A percentile compares a stretch with the other conserved stretches of the same genome.
These are phyloP conservation scores for Chelonia mydas DNA, from an alignment of 2,797 vertebrate species.

Conservation along the genomic window DNA sequence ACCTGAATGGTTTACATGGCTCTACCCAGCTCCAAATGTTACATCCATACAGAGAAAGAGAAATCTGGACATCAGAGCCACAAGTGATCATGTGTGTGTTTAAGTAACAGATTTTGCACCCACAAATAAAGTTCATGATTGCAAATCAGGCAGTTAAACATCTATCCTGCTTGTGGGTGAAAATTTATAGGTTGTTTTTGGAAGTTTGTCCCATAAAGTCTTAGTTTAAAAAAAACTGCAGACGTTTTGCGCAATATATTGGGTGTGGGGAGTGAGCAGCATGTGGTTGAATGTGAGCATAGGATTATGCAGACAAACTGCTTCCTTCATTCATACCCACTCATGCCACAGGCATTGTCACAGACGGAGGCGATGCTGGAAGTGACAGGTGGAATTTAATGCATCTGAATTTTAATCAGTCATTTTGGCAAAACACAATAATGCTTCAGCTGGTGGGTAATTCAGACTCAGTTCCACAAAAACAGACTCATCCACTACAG, in stretches of 20 bases:
- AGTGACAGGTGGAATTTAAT: slow-evolving; percentile 65
- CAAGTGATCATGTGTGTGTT: neutral
- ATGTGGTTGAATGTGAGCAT: slow-evolving; percentile 22
- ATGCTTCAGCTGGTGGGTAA: slow-evolving; percentile 43
- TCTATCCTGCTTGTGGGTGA: neutral
- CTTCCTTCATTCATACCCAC: slow-evolving; percentile 33
- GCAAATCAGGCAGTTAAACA: neutral
- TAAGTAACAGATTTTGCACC: neutral
- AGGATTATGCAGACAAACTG: slow-evolving; percentile 8
- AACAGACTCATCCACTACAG: slow-evolving; percentile 33
- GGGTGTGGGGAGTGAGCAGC: neutral
- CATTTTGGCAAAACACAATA: slow-evolving; percentile 64
- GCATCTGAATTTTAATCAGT: slow-evolving; percentile 62
- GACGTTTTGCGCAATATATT: neutral
- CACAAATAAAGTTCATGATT: neutral
- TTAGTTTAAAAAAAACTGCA: neutral
- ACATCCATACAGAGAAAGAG: neutral
- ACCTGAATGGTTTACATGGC: neutral
- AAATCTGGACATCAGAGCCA: neutral
- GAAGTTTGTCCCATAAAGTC: neutral
- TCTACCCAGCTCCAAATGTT: neutral
- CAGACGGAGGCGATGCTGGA: slow-evolving; percentile 32
- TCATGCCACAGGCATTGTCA: slow-evolving; percentile 9
- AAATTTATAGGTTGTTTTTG: neutral
- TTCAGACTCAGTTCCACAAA: slow-evolving; percentile 54